Conservation (phyloP, 2,888 invertebrate genomes). For the Drosophila emarginata region DNA sequence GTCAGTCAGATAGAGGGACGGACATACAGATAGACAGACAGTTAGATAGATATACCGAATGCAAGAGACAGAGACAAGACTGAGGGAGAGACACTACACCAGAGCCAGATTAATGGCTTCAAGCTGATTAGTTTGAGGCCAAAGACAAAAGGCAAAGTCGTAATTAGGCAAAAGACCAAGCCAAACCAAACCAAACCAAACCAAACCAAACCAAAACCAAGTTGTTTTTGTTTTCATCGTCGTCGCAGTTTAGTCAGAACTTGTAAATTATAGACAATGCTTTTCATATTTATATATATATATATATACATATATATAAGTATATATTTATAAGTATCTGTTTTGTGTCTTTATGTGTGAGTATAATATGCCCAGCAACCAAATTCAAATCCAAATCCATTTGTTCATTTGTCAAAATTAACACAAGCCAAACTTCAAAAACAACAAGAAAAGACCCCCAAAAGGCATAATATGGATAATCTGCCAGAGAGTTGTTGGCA, state of each 20-base stretch:
- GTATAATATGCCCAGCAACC: constrained; percentile 51
- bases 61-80: constrained; percentile 1
- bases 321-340: background rate
- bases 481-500: constrained; percentile 9
- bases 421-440: constrained; percentile 53
- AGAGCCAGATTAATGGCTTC: constrained; percentile 71
- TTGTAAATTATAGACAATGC: constrained; percentile 66
- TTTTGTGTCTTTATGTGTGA: background rate
- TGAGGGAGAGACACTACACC: constrained; percentile 41
- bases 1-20: background rate
- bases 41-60: constrained; percentile 2
- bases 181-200: constrained; percentile 20
- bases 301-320: background rate
- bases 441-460: constrained; percentile 31
- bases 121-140: constrained; percentile 77
- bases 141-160: constrained; percentile 39
- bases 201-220: constrained; percentile 9
- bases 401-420: constrained; percentile 76
- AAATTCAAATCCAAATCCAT: constrained; percentile 36
- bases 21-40: background rate
- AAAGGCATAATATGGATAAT: constrained; percentile 19
- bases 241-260: constrained; percentile 61
- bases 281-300: constrained; percentile 26
- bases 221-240: constrained; percentile 23
- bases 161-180: constrained; percentile 58